Percentiles rank a stretch among this genome's conserved stretches.
phyloP scores from a whole-genome alignment of 1,140 invertebrate species.

The Ruditapes philippinarum region DNA sequence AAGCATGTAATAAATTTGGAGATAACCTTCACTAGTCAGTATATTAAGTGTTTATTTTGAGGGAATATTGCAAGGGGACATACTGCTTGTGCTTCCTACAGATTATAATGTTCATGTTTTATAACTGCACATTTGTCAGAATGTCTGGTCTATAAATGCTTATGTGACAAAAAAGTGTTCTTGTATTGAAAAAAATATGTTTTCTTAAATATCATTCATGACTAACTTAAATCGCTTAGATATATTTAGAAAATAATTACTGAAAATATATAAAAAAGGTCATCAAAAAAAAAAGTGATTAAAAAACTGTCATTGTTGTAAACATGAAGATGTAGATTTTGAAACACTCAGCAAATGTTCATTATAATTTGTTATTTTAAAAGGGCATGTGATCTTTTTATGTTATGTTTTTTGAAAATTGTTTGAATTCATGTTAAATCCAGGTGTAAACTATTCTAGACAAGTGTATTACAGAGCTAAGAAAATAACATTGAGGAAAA shows the following conservation, averaged over 20 bases:
- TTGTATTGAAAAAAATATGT: background rate
- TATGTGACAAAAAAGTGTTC: no score
- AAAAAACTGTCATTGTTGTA: no score
- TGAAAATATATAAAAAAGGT: no score
- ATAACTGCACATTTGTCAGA: constrained; percentile 9
- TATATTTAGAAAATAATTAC: no score
- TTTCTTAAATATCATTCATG: background rate
- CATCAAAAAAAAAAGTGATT: no score
- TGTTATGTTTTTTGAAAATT: constrained; percentile 6
- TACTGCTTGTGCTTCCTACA: background rate
- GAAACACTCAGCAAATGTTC: no score
- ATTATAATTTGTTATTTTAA: constrained; percentile 7
- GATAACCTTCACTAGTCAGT: background rate
- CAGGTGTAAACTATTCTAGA: constrained; percentile 44
- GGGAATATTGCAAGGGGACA: background rate
- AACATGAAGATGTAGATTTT: no score
- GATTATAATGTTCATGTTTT: background rate
- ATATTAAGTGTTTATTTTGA: background rate
- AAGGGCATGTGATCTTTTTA: constrained; percentile 1
- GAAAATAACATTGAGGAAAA: background rate
- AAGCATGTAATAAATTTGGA: background rate
- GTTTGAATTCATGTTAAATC: background rate
- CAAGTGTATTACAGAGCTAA: background rate
- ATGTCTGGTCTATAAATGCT: no score
- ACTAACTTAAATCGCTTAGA: no score